Conservation (phyloP, 2,888 invertebrate genomes). For the Elegia similella region DNA sequence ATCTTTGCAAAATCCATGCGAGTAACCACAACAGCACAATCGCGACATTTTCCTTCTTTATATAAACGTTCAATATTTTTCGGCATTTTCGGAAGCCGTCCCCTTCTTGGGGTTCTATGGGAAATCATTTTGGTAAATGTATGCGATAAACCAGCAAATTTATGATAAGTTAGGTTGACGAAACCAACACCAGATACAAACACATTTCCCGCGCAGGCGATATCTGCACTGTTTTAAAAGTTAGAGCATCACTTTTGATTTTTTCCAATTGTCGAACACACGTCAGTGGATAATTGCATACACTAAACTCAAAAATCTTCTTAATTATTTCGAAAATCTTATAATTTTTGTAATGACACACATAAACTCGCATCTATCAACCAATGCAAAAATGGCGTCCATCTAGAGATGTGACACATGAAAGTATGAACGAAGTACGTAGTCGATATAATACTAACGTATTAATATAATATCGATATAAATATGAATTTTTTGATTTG, state of each 20-base stretch:
- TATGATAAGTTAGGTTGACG: constrained; percentile 33
- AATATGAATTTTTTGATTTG: no score
- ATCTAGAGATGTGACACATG: constrained; percentile 44
- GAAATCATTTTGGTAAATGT: constrained; percentile 54
- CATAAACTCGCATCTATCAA: constrained; percentile 24
- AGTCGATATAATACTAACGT: not conserved
- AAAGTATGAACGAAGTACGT: constrained; percentile 17
- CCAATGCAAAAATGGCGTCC: constrained; percentile 69
- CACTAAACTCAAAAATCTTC: constrained; percentile 17
- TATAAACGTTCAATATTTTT: constrained; percentile 65
- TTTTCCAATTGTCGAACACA: constrained; percentile 28
- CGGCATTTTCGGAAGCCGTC: constrained; percentile 53
- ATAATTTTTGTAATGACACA: constrained; percentile 17
- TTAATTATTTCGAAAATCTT: constrained; percentile 36
- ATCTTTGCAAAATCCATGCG: constrained; percentile 78
- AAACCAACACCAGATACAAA: constrained; percentile 49
- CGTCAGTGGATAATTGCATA: constrained; percentile 22
- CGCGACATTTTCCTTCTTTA: constrained; percentile 70
- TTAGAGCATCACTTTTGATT: constrained; percentile 29
- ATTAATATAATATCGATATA: no score
- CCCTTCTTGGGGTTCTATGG: constrained; percentile 50
- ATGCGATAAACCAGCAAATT: constrained; percentile 27
- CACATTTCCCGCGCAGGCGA: constrained; percentile 79
- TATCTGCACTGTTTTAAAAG: constrained; percentile 35
- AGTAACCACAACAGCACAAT: constrained; percentile 69